Evolutionary conservation across 2,888 invertebrate genomes (phyloP).

Genomic region (Melikaiella ostensackeni): DNA sequence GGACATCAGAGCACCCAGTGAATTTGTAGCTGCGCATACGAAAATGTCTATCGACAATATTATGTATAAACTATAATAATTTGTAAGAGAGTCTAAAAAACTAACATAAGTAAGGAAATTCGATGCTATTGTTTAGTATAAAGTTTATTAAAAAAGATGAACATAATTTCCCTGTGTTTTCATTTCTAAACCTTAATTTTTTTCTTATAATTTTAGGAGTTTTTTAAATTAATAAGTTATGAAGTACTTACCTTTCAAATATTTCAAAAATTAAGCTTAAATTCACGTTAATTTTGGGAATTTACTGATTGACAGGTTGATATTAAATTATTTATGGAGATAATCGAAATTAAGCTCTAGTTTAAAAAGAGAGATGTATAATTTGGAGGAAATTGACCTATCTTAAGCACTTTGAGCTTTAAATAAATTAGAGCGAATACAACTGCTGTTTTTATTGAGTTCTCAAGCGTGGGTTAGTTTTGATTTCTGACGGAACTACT

Average conservation of each 20-base stretch:
- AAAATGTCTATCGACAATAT: conserved; percentile 66
- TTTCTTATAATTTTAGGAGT: no score
- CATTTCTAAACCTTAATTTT: conserved; percentile 19
- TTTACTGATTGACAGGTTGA: background rate
- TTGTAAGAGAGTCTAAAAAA: conserved; percentile 74
- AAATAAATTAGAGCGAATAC: background rate
- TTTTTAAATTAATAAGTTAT: no score
- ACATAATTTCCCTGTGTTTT: conserved; percentile 48
- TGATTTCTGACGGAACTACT: background rate
- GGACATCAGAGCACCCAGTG: conserved; percentile 62
- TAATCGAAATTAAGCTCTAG: background rate
- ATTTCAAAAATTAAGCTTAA: no score
- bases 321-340: background rate
- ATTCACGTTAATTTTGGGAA: background rate
- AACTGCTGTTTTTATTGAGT: background rate
- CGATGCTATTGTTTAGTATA: conserved; percentile 73
- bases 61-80: conserved; percentile 63
- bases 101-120: conserved; percentile 72
- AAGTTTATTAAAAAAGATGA: conserved; percentile 63
- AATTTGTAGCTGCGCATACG: conserved; percentile 63
- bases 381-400: conserved; percentile 7
- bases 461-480: background rate
- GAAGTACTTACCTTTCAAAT: no score
- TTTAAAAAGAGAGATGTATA: background rate
- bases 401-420: background rate